Conservation (phyloP, 2,888 invertebrate species). For the Dyspetes luteomarginatus region DNA sequence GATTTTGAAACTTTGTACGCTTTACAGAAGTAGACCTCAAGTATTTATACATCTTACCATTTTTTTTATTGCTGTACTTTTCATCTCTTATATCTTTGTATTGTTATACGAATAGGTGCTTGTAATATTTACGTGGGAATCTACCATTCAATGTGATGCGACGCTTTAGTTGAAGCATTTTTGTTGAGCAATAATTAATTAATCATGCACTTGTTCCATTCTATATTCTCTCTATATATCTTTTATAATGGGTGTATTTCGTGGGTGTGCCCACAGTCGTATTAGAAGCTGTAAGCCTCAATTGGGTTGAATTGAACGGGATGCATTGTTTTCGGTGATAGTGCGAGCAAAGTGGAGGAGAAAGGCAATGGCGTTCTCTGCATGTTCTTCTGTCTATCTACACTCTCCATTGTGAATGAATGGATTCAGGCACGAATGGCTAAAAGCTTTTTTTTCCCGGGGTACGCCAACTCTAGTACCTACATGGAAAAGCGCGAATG, state of each 20-base stretch:
- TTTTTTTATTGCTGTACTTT: no score
- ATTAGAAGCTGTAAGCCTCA: constrained; percentile 60
- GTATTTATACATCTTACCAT: no score
- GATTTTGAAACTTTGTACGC: no score
- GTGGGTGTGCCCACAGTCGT: constrained; percentile 9
- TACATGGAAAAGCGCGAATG: constrained; percentile 5
- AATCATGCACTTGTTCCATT: neutral
- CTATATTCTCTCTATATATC: neutral
- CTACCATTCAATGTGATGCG: neutral
- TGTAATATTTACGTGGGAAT: neutral
- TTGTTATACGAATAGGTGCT: no score
- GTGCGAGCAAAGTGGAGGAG: constrained; percentile 47
- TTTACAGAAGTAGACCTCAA: no score
- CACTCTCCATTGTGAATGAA: constrained; percentile 57
- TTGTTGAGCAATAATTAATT: neutral
- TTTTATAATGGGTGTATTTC: neutral
- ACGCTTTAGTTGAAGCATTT: neutral
- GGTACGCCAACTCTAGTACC: constrained; percentile 9
- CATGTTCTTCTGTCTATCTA: constrained; percentile 40
- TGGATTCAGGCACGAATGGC: constrained; percentile 68
- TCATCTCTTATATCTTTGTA: no score
- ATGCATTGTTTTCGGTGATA: constrained; percentile 65
- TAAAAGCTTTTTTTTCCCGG: constrained; percentile 71
- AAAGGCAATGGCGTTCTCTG: constrained; percentile 35
- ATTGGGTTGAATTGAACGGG: constrained; percentile 69